Evolutionary conservation across 2,113 vertebrate genomes (phyloP).

Genomic region (Burhinus oedicnemus): DNA sequence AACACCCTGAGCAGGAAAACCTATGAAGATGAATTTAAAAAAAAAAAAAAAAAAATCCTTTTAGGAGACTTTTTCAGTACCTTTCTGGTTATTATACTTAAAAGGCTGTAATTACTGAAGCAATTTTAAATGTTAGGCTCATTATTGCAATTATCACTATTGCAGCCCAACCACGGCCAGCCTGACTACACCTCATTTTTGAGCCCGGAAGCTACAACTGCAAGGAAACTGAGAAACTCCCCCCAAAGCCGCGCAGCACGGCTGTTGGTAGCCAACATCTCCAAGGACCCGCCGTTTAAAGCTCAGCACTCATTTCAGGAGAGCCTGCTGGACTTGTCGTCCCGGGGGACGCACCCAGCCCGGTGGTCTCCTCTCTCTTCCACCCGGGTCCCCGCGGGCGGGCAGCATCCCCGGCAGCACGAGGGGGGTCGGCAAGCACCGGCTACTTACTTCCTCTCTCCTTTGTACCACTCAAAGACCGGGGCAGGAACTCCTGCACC

Average conservation of each 20-base stretch:
- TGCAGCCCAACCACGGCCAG: not conserved
- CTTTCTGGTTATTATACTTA: not conserved
- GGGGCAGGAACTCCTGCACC: conserved; percentile 92
- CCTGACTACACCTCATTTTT: not conserved
- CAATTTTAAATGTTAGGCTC: not conserved
- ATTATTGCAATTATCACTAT: not conserved
- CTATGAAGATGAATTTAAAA: not conserved
- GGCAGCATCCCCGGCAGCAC: not conserved
- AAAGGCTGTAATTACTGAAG: not conserved
- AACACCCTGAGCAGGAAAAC: not conserved
- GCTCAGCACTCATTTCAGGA: not conserved
- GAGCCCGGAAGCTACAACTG: not conserved
- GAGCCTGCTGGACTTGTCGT: not conserved
- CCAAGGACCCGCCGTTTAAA: accelerated
- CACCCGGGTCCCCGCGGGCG: not conserved
- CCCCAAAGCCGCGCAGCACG: accelerated
- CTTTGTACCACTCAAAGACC: conserved; percentile 95
- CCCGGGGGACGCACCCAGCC: not conserved
- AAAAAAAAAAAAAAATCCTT: not conserved
- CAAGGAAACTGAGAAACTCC: accelerated
- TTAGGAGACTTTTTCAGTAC: not conserved
- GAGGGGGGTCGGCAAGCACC: not conserved
- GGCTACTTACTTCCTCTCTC: conserved; percentile 93
- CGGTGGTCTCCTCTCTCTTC: not conserved
- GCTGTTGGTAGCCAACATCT: not conserved